Evolutionary conservation across 2,113 vertebrate genomes (phyloP).

Genomic region (Desmodus rotundus): DNA sequence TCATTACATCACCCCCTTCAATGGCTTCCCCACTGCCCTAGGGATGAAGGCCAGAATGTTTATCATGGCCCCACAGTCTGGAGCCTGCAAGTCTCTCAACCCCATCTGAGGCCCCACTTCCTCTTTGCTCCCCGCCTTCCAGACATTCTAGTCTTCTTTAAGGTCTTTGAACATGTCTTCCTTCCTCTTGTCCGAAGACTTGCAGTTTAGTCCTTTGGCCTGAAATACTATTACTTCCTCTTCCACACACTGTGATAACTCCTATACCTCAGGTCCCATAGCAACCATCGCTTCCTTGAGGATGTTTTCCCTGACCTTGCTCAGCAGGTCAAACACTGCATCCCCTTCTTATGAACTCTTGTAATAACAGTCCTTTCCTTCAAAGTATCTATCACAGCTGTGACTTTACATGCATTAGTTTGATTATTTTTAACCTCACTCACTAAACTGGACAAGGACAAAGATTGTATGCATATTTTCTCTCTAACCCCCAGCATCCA

Average conservation of each 20-base stretch:
- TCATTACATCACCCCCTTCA: neutral
- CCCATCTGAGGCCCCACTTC: neutral
- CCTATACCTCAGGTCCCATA: neutral
- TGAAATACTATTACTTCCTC: neutral
- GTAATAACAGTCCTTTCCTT: neutral
- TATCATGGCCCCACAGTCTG: no score
- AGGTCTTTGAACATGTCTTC: neutral
- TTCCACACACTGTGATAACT: neutral
- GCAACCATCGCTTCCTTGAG: neutral
- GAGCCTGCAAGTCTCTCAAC: neutral
- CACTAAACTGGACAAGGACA: neutral
- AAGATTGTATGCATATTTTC: neutral
- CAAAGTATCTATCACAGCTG: neutral
- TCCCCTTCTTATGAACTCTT: neutral
- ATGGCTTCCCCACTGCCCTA: neutral
- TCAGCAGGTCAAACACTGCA: neutral
- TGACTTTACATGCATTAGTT: neutral
- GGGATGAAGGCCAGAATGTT: neutral
- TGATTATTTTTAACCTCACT: neutral
- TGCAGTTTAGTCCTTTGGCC: neutral
- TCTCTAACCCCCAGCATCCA: neutral
- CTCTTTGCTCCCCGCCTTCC: neutral
- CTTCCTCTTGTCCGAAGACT: neutral
- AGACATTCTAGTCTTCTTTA: neutral
- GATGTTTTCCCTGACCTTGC: neutral